Percentiles rank a stretch among this genome's conserved stretches.
These are phyloP conservation scores for Siniperca knerii DNA, from an alignment of 2,113 vertebrate genomes.

Conservation along the genomic window DNA sequence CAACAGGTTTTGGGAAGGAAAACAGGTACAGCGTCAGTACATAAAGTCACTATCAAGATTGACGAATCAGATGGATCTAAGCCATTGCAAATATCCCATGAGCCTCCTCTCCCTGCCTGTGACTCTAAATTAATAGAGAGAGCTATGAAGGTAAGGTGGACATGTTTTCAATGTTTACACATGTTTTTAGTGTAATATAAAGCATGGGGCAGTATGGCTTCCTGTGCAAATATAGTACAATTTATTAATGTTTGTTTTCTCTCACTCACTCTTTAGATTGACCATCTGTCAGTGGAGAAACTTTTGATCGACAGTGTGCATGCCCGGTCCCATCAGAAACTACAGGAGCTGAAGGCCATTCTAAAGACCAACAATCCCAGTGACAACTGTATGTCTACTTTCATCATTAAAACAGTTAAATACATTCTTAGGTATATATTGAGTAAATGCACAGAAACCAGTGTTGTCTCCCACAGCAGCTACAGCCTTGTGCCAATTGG, in stretches of 20 bases:
- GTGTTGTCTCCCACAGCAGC: background rate
- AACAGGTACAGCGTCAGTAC: conserved; percentile 94
- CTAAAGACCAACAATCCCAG: conserved; percentile 91
- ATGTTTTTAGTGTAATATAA: background rate
- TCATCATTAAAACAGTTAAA: background rate
- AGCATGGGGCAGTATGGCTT: background rate
- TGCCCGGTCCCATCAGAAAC: conserved; percentile 96
- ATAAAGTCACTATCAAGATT: conserved; percentile 98
- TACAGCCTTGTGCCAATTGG: background rate
- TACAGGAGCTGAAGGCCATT: conserved; percentile 97
- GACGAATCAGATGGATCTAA: conserved; percentile 97
- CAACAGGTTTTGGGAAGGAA: conserved; percentile 97
- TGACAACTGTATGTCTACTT: conserved; percentile 92
- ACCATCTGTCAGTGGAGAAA: conserved; percentile 98
- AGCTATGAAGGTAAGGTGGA: conserved; percentile 90
- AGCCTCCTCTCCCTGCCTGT: conserved; percentile 94
- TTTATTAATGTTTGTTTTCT: background rate
- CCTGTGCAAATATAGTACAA: background rate
- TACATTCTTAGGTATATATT: too few species aligned
- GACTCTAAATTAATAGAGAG: conserved; percentile 97
- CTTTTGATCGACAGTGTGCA: conserved; percentile 98
- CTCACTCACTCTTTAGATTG: conserved; percentile 85
- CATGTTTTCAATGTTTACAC: background rate
- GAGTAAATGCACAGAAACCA: background rate
- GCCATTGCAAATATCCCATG: conserved; percentile 97